Percentiles rank a stretch among this genome's conserved stretches.
Conservation (phyloP, 2,888 invertebrate species). For the Aporophyla nigra region DNA sequence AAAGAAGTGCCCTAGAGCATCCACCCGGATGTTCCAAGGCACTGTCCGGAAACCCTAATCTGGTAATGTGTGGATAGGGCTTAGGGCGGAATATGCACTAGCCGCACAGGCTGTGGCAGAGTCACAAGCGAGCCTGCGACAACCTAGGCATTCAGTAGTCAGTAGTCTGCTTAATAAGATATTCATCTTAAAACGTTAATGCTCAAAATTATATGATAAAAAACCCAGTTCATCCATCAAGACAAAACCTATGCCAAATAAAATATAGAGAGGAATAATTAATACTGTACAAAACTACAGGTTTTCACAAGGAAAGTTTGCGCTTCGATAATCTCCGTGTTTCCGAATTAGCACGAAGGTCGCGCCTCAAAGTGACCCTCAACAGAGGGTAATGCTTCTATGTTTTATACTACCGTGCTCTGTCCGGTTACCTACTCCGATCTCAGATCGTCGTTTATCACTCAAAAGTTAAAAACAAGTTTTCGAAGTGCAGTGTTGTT, state of each 20-base stretch:
- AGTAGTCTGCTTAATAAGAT: slow-evolving; percentile 6
- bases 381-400: neutral
- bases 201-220: slow-evolving; percentile 4
- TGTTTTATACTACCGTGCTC: neutral
- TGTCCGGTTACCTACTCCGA: neutral
- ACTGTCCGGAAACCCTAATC: too few relatives aligned
- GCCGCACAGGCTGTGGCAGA: neutral
- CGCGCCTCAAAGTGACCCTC: too few relatives aligned
- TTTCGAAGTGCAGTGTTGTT: too few relatives aligned
- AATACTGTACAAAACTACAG: slow-evolving; percentile 8
- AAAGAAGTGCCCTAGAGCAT: neutral
- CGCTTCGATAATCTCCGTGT: neutral
- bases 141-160: neutral
- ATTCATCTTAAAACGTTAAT: neutral
- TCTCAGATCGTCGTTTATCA: neutral
- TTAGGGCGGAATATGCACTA: neutral
- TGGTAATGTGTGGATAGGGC: neutral
- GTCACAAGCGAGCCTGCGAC: neutral
- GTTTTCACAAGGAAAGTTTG: neutral
- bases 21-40: neutral
- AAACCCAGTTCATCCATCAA: slow-evolving; percentile 3
- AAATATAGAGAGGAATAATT: neutral
- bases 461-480: neutral
- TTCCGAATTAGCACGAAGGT: neutral
- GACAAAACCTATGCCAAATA: slow-evolving; percentile 2